phyloP scores from a whole-genome alignment of 2,888 invertebrate species.

The Candidula unifasciata region DNA sequence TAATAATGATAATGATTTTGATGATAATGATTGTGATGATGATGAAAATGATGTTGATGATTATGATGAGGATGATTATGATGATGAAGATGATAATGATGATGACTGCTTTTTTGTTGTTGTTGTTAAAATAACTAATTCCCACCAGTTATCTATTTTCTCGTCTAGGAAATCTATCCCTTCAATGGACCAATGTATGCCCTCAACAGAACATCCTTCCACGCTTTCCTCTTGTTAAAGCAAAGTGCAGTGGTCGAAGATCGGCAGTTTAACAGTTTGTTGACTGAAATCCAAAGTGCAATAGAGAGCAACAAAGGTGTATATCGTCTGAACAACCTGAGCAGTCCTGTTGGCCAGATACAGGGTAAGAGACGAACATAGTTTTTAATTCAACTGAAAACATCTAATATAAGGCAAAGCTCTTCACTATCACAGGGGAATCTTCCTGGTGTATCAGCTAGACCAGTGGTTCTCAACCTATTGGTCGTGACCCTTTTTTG shows the following conservation, averaged over 20 bases:
- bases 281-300: neutral
- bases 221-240: slow-evolving; percentile 6
- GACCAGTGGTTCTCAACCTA: too few species aligned
- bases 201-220: neutral
- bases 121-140: too few species aligned
- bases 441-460: too few species aligned
- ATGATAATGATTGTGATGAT: too few species aligned
- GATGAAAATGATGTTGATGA: too few species aligned
- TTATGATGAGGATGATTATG: too few species aligned
- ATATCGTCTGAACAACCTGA: neutral
- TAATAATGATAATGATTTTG: too few species aligned
- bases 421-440: too few species aligned
- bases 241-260: slow-evolving; percentile 14
- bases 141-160: neutral
- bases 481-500: too few species aligned
- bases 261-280: neutral
- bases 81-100: too few species aligned
- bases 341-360: neutral
- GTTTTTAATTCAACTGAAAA: neutral
- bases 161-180: slow-evolving; percentile 11
- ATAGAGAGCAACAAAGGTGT: neutral
- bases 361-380: neutral
- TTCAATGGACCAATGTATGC: neutral
- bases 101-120: too few species aligned
- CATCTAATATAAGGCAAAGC: too few species aligned